phyloP scores from a whole-genome alignment of 2,797 vertebrate genomes.

The Mormyrops attenuatus region DNA sequence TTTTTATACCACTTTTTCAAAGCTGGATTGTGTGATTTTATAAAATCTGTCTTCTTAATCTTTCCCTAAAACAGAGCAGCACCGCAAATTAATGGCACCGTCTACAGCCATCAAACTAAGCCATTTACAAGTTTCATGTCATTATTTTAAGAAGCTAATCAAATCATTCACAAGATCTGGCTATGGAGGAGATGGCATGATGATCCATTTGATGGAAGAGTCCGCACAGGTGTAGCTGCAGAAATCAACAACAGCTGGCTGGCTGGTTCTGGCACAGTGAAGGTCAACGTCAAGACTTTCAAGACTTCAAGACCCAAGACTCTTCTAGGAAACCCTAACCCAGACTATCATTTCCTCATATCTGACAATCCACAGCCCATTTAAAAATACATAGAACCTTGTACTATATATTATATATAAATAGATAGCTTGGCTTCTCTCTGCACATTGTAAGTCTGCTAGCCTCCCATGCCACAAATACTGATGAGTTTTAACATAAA shows the following conservation, averaged over 20 bases:
- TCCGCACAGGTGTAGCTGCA: not conserved
- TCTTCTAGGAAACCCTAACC: conserved; percentile 15
- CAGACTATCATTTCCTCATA: conserved; percentile 47
- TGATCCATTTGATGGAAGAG: not conserved
- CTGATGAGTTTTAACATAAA: not conserved
- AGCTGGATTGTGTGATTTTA: not conserved
- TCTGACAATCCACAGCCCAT: not conserved
- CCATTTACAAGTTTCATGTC: not conserved
- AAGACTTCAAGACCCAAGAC: not conserved
- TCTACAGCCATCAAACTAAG: not conserved
- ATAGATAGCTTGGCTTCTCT: not conserved
- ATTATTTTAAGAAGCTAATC: not conserved
- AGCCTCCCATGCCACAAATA: not conserved
- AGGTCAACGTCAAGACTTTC: not conserved
- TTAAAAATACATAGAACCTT: not conserved
- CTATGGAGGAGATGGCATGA: not conserved
- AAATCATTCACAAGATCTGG: not conserved
- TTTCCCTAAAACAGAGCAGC: not conserved
- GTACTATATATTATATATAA: not conserved
- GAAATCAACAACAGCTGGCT: not conserved
- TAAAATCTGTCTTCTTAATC: not conserved
- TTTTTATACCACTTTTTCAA: not conserved
- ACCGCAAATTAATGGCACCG: not conserved
- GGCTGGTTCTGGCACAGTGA: not conserved
- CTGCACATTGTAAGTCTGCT: not conserved